Evolutionary conservation across 2,888 invertebrate species (phyloP), one percentile per base, ranked within the genome.

Genomic region (Apeira syringaria): DNA sequence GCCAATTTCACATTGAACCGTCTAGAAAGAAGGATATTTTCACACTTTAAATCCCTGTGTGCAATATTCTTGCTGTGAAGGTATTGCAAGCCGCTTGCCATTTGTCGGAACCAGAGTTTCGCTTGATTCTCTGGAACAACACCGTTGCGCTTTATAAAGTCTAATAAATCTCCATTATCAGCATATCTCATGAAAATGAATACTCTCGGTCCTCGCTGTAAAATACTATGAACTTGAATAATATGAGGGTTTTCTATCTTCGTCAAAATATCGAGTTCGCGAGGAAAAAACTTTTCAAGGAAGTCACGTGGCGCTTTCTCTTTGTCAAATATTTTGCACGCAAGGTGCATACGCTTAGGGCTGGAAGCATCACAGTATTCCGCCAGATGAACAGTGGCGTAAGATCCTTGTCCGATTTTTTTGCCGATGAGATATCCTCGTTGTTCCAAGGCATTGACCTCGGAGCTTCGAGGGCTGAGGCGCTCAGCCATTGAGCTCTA

Each of bases 111-210:
- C 96, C 96, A 97, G 17, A 94, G 89, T 70, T 94, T 95, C 0
- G 95, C 92, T 72, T 96, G 96, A 44, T 93, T 92, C 73, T 96
- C 96, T 3, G 94, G 93, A 5, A 96, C 93, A 0, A 94, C 92
- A 8, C 96, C 96, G 63, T 94, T 92, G 27, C 92, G 91, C 72
- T 95, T 94, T 47, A 96, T 94, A 73, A 95, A 96, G 72, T 97
- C 96, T 60, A 98, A 74, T 34, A 98, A 88, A 80, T 98, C 97
- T 4, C 97, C 97, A 65, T 97, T 97, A 63, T 97, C 97, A 8
- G 97, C 97, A 74, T 94, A 95, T 56, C 96, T 93, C 97, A 97
- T 97, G 70, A 97, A 96, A 61, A 97, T 96, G 78, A 96, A 97
- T 31, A 96, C 95, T 65, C 95, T 91, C 5, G 95, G 94, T 1